Percentiles rank a stretch among this genome's conserved stretches.
Conservation (phyloP, 2,797 vertebrate genomes). For the Acridotheres tristis region DNA sequence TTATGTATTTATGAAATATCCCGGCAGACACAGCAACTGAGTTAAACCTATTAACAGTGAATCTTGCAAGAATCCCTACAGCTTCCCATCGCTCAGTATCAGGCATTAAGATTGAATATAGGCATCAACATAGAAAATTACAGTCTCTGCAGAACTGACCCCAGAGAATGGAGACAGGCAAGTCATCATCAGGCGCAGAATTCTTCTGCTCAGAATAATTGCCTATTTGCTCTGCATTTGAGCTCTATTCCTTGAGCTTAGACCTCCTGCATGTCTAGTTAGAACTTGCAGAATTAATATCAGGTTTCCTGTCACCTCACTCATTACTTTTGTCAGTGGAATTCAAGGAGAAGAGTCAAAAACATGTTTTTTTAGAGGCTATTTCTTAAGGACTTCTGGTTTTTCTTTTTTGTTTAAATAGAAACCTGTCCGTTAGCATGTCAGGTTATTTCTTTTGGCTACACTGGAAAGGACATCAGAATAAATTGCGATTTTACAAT, state of each 20-base stretch:
- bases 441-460: slow-evolving; percentile 47
- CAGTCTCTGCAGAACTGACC: slow-evolving; percentile 15
- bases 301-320: slow-evolving; percentile 44
- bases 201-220: slow-evolving; percentile 52
- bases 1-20: slow-evolving; percentile 55
- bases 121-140: slow-evolving; percentile 49
- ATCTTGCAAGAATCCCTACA: slow-evolving; percentile 64
- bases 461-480: slow-evolving; percentile 40
- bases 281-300: slow-evolving; percentile 64
- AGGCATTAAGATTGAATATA: slow-evolving; percentile 54
- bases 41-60: slow-evolving; percentile 62
- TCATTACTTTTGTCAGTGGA: slow-evolving; percentile 62
- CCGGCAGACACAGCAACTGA: slow-evolving; percentile 7
- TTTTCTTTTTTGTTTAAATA: slow-evolving; percentile 35
- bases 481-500: slow-evolving; percentile 55
- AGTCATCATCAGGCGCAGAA: slow-evolving; percentile 42
- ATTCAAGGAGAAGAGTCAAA: slow-evolving; percentile 47
- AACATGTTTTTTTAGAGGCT: slow-evolving; percentile 41
- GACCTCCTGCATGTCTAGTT: slow-evolving; percentile 43
- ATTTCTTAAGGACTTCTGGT: slow-evolving; percentile 41
- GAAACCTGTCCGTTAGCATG: slow-evolving; percentile 38
- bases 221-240: slow-evolving; percentile 48
- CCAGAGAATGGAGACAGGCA: slow-evolving; percentile 32
- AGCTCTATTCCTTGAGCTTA: slow-evolving; percentile 32
- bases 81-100: slow-evolving; percentile 45